Evolutionary conservation across 2,888 invertebrate genomes (phyloP).

Genomic region (Pristionchus entomophagus): DNA sequence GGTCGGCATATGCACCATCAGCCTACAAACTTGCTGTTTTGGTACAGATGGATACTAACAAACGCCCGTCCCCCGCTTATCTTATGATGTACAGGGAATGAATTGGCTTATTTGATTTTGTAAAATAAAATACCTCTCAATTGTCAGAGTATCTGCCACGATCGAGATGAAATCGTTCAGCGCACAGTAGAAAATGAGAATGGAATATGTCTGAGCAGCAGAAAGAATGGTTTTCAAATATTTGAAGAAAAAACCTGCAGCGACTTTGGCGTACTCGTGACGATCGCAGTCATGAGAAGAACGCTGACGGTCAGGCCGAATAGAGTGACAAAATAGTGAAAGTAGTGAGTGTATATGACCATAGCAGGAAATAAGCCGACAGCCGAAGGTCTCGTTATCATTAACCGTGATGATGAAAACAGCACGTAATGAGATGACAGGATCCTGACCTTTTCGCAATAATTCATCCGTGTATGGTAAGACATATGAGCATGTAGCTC

Average conservation of each 20-base stretch:
- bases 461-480: neutral
- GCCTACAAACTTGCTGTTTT: too few relatives aligned
- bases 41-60: too few relatives aligned
- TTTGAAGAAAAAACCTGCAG: neutral
- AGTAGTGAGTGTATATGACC: neutral
- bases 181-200: neutral
- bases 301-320: neutral
- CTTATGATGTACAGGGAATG: too few relatives aligned
- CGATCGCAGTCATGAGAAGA: neutral
- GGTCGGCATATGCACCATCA: neutral
- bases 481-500: too few relatives aligned
- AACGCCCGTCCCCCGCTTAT: too few relatives aligned
- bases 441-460: neutral
- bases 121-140: neutral
- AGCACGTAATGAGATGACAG: neutral
- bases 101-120: too few relatives aligned
- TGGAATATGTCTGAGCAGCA: constrained; percentile 4
- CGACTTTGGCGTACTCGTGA: neutral
- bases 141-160: neutral
- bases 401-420: neutral
- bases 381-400: too few relatives aligned
- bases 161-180: neutral
- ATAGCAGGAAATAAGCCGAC: too few relatives aligned
- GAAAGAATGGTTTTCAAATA: neutral
- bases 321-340: neutral